These are phyloP conservation scores for Clamator glandarius DNA, from an alignment of 2,797 vertebrate species.

Conservation along the genomic window DNA sequence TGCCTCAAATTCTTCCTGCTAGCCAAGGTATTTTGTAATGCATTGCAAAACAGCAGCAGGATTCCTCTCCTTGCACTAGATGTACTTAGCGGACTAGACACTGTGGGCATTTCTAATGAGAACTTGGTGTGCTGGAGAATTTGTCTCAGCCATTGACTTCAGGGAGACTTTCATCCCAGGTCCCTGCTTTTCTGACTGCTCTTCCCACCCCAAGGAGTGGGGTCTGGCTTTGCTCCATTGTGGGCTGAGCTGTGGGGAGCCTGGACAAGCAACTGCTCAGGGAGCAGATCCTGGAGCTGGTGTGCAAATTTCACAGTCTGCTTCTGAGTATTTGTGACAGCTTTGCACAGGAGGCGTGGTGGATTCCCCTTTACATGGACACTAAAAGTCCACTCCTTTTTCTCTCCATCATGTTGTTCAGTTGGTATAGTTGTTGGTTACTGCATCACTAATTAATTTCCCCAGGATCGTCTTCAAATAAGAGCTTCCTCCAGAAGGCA, in stretches of 20 bases:
- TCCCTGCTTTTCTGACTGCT: background rate
- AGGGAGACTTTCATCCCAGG: background rate
- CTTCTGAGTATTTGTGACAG: background rate
- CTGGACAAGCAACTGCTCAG: background rate
- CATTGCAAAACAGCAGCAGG: constrained; percentile 54
- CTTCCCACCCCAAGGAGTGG: background rate
- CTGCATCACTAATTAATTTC: background rate
- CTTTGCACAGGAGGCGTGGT: background rate
- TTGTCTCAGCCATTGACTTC: background rate
- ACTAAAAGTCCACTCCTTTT: background rate
- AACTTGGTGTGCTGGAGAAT: constrained; percentile 22
- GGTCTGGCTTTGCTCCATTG: background rate
- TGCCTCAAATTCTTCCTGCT: constrained; percentile 63
- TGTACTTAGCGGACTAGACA: constrained; percentile 61
- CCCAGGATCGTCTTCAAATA: background rate
- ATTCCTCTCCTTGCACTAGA: constrained; percentile 20
- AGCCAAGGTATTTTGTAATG: constrained; percentile 64
- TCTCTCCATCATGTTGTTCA: background rate
- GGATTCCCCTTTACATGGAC: background rate
- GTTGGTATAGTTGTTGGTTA: background rate
- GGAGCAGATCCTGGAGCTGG: background rate
- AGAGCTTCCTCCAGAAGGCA: background rate
- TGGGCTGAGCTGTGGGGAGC: background rate
- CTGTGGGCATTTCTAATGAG: constrained; percentile 43
- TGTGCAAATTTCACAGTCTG: background rate